phyloP scores from a whole-genome alignment of 2,888 invertebrate genomes.

The Antheraea yamamai region DNA sequence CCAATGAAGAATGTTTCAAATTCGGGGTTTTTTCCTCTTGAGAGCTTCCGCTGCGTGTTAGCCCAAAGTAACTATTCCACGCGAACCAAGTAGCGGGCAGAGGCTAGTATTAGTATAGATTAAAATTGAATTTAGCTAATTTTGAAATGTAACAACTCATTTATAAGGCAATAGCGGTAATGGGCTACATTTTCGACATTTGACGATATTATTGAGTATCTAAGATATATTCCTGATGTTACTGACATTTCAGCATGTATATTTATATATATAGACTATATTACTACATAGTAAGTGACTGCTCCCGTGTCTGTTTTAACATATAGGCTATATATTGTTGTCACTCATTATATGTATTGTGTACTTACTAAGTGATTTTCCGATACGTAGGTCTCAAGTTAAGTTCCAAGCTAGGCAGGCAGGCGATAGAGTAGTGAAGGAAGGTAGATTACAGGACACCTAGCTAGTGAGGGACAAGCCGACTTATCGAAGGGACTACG shows the following conservation, averaged over 20 bases:
- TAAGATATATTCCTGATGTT: background rate
- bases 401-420: constrained; percentile 80
- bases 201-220: too few species aligned
- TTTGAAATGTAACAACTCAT: too few species aligned
- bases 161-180: too few species aligned
- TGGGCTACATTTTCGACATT: too few species aligned
- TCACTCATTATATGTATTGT: constrained; percentile 29
- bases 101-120: too few species aligned
- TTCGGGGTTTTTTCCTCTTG: too few species aligned
- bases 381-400: constrained; percentile 79
- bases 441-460: constrained; percentile 69
- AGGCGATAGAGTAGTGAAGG: constrained; percentile 67
- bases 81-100: too few species aligned
- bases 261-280: background rate
- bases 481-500: constrained; percentile 62
- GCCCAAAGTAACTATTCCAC: too few species aligned
- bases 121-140: too few species aligned
- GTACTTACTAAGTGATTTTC: constrained; percentile 64
- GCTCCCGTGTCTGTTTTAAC: background rate
- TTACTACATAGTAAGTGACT: background rate
- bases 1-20: too few species aligned
- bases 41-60: too few species aligned
- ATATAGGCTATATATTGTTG: background rate
- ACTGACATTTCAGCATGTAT: constrained; percentile 4
- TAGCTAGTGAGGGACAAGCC: constrained; percentile 75